Base-by-base conservation (phyloP, 2,888 invertebrate species). In the Sepioteuthis lessoniana region DNA sequence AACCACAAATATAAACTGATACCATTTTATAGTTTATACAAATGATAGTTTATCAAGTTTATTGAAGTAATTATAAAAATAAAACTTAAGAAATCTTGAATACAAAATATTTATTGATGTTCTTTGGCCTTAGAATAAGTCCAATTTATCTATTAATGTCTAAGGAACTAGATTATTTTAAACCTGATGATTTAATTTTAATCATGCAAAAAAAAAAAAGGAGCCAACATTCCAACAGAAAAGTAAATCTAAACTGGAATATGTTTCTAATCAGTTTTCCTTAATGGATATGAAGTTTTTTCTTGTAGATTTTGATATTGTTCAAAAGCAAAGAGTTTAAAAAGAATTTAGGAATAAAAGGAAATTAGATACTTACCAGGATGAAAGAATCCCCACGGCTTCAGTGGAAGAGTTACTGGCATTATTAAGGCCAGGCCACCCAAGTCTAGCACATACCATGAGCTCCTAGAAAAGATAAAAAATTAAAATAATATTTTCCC, bases 321-420 rank as follows among this genome's bases (percentile, higher is more conserved):
- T 76, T 13, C 16, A 76, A 19, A 35, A 35, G 13, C 38, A 31
- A 91, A 21, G 91, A 13, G 25, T 91, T 25, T 38, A 42, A 91
- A 38, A 38, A 91, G n/a, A n/a, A n/a, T n/a, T n/a, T 8, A n/a
- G 38, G 13, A 91, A 42, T 13, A 91, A 91, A 19, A 91, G 5
- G 7, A 46, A 91, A 31, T n/a, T 31, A 38, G 28, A n/a, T 42
- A 92, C 92, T 92, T 92, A 92, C 92, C 92, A 92, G 92, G 92
- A 92, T 92, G 92, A 92, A 92, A 92, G 92, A 92, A 92, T 92
- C 92, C 92, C 92, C 92, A 92, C 42, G 92, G 92, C 31, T 92
- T 92, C 92, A 92, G 42, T 92, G 92, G 92, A 92, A 92, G 92
- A 47, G 92, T 92, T 92, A 92, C 92, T 92, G 92, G 92, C 92